A percentile compares a stretch with the other conserved stretches of the same genome.
Conservation (phyloP, 37 sponge, comb jelly and placozoan species). For the Beroe forskalii region DNA sequence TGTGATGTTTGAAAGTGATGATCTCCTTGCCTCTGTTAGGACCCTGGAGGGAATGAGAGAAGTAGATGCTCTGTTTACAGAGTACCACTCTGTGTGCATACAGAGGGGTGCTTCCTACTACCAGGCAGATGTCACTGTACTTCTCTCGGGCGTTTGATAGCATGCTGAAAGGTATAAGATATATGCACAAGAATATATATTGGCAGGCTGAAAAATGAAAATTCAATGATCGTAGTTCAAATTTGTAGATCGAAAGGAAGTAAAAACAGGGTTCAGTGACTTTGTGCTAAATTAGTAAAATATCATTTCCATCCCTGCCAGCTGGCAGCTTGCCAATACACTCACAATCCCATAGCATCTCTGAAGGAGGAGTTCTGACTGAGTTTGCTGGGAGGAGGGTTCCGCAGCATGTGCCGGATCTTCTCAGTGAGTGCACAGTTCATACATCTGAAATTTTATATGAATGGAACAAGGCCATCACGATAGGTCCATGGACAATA, state of each 20-base stretch:
- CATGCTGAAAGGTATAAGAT: not conserved
- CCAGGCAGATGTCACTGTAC: slow-evolving; percentile 1
- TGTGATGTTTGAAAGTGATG: slow-evolving; percentile 39
- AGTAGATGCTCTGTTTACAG: slow-evolving; percentile 1
- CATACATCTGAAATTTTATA: not conserved
- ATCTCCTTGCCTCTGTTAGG: slow-evolving; percentile 31
- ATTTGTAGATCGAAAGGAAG: too few relatives aligned
- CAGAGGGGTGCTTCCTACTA: not conserved
- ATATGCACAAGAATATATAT: too few relatives aligned
- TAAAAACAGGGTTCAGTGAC: too few relatives aligned
- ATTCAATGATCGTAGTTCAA: too few relatives aligned
- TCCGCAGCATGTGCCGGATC: not conserved
- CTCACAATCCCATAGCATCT: slow-evolving; percentile 35
- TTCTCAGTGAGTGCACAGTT: slow-evolving; percentile 48
- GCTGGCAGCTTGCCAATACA: too few relatives aligned
- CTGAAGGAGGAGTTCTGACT: not conserved
- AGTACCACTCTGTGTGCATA: slow-evolving; percentile 4
- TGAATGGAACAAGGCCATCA: too few relatives aligned
- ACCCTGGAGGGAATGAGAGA: not conserved
- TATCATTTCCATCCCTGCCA: too few relatives aligned
- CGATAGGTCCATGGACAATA: too few relatives aligned
- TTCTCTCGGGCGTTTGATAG: not conserved
- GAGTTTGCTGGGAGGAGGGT: not conserved
- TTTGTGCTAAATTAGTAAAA: too few relatives aligned
- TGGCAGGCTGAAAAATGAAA: too few relatives aligned